These are phyloP conservation scores for Onychostoma macrolepis DNA, from an alignment of 2,113 vertebrate genomes.

Conservation along the genomic window DNA sequence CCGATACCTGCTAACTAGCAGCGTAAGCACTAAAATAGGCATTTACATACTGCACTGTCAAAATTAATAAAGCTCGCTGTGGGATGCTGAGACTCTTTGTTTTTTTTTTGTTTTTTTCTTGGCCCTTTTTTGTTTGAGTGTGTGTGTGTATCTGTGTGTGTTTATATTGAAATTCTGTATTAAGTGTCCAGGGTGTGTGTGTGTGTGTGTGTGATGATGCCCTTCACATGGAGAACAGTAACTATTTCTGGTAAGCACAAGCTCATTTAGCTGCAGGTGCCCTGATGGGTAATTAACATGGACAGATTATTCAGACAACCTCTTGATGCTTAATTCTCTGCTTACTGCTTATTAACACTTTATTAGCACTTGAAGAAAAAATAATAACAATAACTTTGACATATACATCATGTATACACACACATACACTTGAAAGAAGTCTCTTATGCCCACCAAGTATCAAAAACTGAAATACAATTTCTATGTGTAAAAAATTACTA, in stretches of 20 bases:
- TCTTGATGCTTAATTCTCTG: constrained; percentile 30
- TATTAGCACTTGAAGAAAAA: background rate
- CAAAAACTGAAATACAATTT: background rate
- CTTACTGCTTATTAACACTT: constrained; percentile 35
- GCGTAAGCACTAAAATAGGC: constrained; percentile 54
- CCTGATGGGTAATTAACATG: constrained; percentile 40
- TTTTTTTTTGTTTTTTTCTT: constrained; percentile 10
- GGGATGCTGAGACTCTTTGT: constrained; percentile 37
- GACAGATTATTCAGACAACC: constrained; percentile 31
- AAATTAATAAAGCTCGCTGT: constrained; percentile 50
- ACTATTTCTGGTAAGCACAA: constrained; percentile 44
- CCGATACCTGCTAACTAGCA: constrained; percentile 47
- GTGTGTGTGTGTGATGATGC: constrained; percentile 32
- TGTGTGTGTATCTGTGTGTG: background rate
- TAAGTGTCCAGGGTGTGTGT: constrained; percentile 22
- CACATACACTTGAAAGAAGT: background rate
- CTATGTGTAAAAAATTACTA: too few relatives aligned
- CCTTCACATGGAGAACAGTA: constrained; percentile 45
- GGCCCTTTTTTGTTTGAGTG: constrained; percentile 17
- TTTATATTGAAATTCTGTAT: constrained; percentile 38
- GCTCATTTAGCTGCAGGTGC: constrained; percentile 37
- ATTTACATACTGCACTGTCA: constrained; percentile 57
- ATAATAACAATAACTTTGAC: background rate
- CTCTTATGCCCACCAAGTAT: background rate
- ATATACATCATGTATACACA: background rate